Base-by-base conservation (phyloP, 2,113 vertebrate species). In the Stegastes partitus region DNA sequence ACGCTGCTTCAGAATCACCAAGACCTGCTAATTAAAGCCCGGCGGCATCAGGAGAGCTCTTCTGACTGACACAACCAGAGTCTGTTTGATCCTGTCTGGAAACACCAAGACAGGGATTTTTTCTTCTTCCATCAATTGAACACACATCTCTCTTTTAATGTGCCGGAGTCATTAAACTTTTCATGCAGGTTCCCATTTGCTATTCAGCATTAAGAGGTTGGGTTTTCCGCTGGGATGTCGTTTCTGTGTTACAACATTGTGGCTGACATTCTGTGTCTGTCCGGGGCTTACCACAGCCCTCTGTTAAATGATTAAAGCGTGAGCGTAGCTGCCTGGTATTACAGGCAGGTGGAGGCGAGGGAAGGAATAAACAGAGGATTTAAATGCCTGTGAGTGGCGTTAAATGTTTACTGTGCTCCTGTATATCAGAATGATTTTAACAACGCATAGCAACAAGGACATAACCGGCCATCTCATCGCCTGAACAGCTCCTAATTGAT, bases 261-360 rank as follows among this genome's bases (percentile, higher is more conserved):
- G 23, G 34, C 44, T 77, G 68, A 68, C 47, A 68, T 63, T 68
- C 59, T 56, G 49, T 44, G 19, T 71, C 57, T 21, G 23, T 54
- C 47, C 21, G 1, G 5, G 31, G 44, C 23, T 34, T 47, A 55
- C 67, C 22, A 54, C 54, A 23, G 45, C 53, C 57, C 49, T n/a
- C 50, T 15, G 19, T 6, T 72, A 42, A 64, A 76, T 67, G 45
- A 71, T 66, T 49, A 55, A 72, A 77, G 26, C 53, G 22, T 12
- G 42, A 18, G 28, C 39, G n/a, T 55, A 15, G 28, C 61, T 70
- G 68, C 56, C 68, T 58, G 34, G 65, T 58, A 45, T 56, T n/a
- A 28, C 49, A 39, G 59, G 54, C n/a, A 54, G 57, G 22, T 51
- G 16, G 23, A 47, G 39, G 39, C 28, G 7, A 11, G 26, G 34